A percentile compares a stretch with the other conserved stretches of the same genome.
These are phyloP conservation scores for Diploscapter pachys DNA, from an alignment of 1,140 invertebrate species.

Conservation along the genomic window DNA sequence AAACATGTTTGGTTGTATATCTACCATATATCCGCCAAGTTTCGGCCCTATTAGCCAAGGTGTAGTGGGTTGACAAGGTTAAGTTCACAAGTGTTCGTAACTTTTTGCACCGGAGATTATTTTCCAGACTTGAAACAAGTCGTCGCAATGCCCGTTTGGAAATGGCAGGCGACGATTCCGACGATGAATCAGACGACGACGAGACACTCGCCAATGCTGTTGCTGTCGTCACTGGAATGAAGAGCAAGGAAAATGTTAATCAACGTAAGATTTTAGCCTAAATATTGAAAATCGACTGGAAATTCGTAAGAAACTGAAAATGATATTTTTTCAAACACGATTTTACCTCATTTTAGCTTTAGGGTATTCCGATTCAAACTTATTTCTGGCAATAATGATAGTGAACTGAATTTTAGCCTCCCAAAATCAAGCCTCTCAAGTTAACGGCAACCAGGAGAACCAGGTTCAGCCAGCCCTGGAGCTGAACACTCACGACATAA, in stretches of 20 bases:
- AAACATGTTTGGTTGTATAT: no score
- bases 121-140: slow-evolving; percentile 12
- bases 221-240: slow-evolving; percentile 28
- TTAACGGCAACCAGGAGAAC: neutral
- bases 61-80: no score
- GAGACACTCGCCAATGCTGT: slow-evolving; percentile 34
- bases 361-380: neutral
- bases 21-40: no score
- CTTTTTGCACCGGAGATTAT: no score
- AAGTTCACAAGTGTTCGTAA: no score
- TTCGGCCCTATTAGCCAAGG: no score
- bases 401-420: neutral
- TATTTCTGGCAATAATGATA: neutral
- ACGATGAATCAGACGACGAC: slow-evolving; percentile 55
- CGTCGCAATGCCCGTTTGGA: slow-evolving; percentile 14
- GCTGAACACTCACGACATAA: slow-evolving; percentile 44
- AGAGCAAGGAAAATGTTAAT: slow-evolving; percentile 7
- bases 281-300: slow-evolving; percentile 36
- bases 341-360: neutral
- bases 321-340: neutral
- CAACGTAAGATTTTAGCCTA: no score
- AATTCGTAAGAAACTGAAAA: slow-evolving; percentile 10
- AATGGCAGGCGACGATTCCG: slow-evolving; percentile 55
- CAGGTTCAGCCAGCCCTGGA: neutral
- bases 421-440: neutral